These are phyloP conservation scores for Pavo muticus DNA, from an alignment of 2,113 vertebrate species.

Conservation along the genomic window DNA sequence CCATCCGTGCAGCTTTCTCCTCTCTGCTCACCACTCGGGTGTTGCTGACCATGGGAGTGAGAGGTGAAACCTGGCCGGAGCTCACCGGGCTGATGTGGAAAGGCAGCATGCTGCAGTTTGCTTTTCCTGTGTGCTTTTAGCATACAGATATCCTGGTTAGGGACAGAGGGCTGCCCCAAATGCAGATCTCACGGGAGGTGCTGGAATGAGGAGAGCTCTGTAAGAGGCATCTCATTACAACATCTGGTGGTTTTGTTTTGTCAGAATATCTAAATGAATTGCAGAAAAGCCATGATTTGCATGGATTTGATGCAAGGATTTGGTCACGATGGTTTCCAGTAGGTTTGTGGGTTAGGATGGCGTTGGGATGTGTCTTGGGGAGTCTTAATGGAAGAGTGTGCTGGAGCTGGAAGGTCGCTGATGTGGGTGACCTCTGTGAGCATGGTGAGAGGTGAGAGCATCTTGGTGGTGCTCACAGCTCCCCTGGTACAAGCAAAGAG, in stretches of 20 bases:
- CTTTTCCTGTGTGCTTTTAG: not conserved
- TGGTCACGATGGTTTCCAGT: not conserved
- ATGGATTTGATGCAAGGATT: not conserved
- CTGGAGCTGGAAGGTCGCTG: not conserved
- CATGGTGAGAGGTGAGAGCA: fast-evolving
- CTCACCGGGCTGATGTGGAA: not conserved
- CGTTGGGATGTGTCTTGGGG: not conserved
- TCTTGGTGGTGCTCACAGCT: not conserved
- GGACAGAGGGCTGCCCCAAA: not conserved
- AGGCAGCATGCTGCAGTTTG: not conserved
- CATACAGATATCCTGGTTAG: fast-evolving
- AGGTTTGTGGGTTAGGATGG: not conserved
- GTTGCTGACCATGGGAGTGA: not conserved
- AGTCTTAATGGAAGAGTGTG: not conserved
- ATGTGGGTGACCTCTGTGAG: not conserved
- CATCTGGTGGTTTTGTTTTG: not conserved
- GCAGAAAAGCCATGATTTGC: not conserved
- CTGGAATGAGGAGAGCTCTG: not conserved
- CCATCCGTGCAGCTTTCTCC: not conserved
- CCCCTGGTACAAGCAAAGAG: too few relatives aligned
- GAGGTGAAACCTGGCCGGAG: not conserved
- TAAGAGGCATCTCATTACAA: not conserved
- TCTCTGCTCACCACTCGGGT: not conserved
- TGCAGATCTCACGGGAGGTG: not conserved
- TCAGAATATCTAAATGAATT: not conserved